These are phyloP conservation scores for Drosophila buzzatii DNA, from an alignment of 2,888 invertebrate genomes.

Conservation along the genomic window DNA sequence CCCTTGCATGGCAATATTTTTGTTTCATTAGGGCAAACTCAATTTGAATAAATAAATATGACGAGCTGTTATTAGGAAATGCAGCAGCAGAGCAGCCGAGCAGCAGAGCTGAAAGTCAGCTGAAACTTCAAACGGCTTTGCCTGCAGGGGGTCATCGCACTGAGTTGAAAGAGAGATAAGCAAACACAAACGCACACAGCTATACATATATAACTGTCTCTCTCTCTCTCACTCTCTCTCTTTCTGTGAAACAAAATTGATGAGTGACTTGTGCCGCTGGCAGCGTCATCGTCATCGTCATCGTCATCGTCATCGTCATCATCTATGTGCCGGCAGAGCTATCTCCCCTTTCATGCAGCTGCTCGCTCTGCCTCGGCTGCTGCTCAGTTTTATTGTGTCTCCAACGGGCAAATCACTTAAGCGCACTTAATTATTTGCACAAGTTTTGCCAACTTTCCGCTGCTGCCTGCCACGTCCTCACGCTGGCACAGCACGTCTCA, in stretches of 20 bases:
- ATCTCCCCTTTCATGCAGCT: not conserved
- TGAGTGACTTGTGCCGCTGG: constrained; percentile 59
- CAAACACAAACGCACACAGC: constrained; percentile 1
- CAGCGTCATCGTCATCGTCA: constrained; percentile 23
- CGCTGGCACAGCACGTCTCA: constrained; percentile 49
- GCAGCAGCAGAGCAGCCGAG: not conserved
- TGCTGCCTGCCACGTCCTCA: not conserved
- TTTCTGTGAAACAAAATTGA: constrained; percentile 52
- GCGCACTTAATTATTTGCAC: constrained; percentile 80
- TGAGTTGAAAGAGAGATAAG: constrained; percentile 26
- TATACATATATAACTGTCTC: not conserved
- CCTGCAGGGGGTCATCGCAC: constrained; percentile 48
- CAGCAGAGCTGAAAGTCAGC: constrained; percentile 7
- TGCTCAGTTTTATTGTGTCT: constrained; percentile 23
- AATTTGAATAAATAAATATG: constrained; percentile 31
- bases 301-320: not conserved
- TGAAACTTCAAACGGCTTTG: constrained; percentile 48
- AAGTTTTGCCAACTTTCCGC: constrained; percentile 49
- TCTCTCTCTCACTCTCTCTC: not conserved
- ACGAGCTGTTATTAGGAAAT: constrained; percentile 14
- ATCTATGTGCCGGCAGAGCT: too few species aligned
- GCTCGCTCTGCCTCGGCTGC: not conserved
- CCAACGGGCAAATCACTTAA: constrained; percentile 71
- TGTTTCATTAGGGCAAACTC: not conserved
- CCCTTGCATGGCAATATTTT: not conserved